Evolutionary conservation across 2,797 vertebrate species (phyloP).

Genomic region (Australoheros facetus): DNA sequence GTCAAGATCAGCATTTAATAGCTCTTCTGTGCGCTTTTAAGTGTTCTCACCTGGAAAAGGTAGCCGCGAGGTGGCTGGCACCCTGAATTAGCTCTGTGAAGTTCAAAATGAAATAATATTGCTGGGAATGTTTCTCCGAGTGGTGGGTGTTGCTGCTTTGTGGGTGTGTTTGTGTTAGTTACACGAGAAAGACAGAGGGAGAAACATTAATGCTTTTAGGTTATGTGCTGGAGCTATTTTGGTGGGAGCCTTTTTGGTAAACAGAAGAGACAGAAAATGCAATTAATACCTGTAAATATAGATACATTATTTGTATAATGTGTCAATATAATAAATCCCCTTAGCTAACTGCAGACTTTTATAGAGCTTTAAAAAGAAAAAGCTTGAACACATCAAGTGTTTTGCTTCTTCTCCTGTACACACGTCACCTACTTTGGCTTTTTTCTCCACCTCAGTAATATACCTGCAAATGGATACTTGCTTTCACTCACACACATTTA

Average conservation of each 20-base stretch:
- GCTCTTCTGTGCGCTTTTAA: slow-evolving; percentile 77
- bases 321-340: background rate
- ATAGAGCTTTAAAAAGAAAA: background rate
- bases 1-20: slow-evolving; percentile 84
- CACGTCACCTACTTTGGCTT: slow-evolving; percentile 1
- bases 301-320: background rate
- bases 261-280: slow-evolving; percentile 16
- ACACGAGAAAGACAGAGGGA: slow-evolving; percentile 20
- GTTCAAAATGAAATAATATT: slow-evolving; percentile 77
- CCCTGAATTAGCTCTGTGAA: slow-evolving; percentile 80
- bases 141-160: slow-evolving; percentile 37
- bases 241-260: slow-evolving; percentile 24
- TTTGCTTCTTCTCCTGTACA: slow-evolving; percentile 1
- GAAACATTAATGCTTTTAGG: slow-evolving; percentile 34
- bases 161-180: slow-evolving; percentile 49
- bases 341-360: background rate
- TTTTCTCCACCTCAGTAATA: slow-evolving; percentile 27
- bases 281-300: slow-evolving; percentile 17
- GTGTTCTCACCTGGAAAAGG: slow-evolving; percentile 77
- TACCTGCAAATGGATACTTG: slow-evolving; percentile 30
- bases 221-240: slow-evolving; percentile 41
- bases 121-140: slow-evolving; percentile 52
- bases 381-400: background rate
- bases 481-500: slow-evolving; percentile 48
- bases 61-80: slow-evolving; percentile 81